Evolutionary conservation across 2,888 invertebrate species (phyloP).

Genomic region (Cheilosia vulpina): DNA sequence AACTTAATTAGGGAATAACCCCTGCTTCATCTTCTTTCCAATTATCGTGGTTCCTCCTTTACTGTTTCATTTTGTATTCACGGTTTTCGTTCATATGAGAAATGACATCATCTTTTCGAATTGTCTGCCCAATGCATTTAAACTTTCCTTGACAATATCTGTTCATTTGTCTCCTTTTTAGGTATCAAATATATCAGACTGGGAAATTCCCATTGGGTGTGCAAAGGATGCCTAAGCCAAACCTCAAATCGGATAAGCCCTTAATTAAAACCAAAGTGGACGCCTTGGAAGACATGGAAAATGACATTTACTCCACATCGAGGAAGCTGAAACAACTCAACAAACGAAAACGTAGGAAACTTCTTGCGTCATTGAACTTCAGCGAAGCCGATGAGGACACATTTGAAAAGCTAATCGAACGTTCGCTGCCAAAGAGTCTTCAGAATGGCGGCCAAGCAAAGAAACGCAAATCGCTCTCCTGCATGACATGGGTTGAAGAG

Average conservation of each 20-base stretch:
- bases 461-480: slow-evolving; percentile 76
- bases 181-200: slow-evolving; percentile 86
- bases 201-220: slow-evolving; percentile 89
- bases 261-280: slow-evolving; percentile 81
- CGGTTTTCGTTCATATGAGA: no score
- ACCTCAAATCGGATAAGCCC: slow-evolving; percentile 78
- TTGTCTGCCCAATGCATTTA: no score
- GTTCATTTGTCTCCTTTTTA: slow-evolving; percentile 78
- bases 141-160: no score
- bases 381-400: slow-evolving; percentile 80
- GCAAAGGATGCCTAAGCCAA: slow-evolving; percentile 84
- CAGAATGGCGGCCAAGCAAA: slow-evolving; percentile 77
- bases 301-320: slow-evolving; percentile 82
- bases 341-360: slow-evolving; percentile 81
- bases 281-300: slow-evolving; percentile 85
- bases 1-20: no score
- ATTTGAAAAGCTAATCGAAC: slow-evolving; percentile 79
- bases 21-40: no score
- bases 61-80: no score
- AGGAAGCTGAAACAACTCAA: slow-evolving; percentile 83
- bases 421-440: slow-evolving; percentile 77
- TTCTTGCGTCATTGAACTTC: slow-evolving; percentile 80
- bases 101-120: no score
- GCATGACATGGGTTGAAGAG: slow-evolving; percentile 79
- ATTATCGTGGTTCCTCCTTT: no score